Evolutionary conservation across 2,888 invertebrate species (phyloP).

Genomic region (Mechanitis messenoides): DNA sequence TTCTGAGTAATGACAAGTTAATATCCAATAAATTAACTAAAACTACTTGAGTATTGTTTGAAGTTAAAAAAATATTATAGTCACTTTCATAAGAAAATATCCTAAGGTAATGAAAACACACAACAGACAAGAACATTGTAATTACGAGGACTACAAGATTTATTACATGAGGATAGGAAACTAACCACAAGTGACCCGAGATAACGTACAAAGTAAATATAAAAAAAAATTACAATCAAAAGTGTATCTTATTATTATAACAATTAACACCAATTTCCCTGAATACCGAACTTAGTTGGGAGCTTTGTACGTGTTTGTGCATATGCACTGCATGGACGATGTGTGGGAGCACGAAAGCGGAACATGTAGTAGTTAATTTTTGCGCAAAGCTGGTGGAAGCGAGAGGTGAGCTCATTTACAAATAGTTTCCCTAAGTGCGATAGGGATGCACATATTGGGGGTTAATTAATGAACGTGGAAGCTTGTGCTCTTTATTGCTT

Average conservation of each 20-base stretch:
- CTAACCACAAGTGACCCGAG: constrained; percentile 68
- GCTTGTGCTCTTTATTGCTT: constrained; percentile 77
- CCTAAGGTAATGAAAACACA: constrained; percentile 70
- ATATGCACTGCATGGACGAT: constrained; percentile 66
- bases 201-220: constrained; percentile 42
- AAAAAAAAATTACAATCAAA: constrained; percentile 46
- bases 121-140: constrained; percentile 74
- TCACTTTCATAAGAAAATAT: constrained; percentile 37
- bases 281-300: constrained; percentile 41
- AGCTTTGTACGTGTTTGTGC: constrained; percentile 50
- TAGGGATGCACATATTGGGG: constrained; percentile 58
- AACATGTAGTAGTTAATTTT: constrained; percentile 76
- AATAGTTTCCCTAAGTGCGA: constrained; percentile 63
- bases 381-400: constrained; percentile 74
- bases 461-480: constrained; percentile 78
- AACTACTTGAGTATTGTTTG: not conserved
- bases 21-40: no score
- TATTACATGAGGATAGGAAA: constrained; percentile 71
- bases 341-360: constrained; percentile 65
- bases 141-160: constrained; percentile 74
- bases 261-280: constrained; percentile 59
- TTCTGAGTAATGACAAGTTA: no score
- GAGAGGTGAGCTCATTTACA: constrained; percentile 72
- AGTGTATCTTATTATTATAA: constrained; percentile 51
- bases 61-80: not conserved